Percentiles rank a stretch among this genome's conserved stretches.
phyloP scores from a whole-genome alignment of 2,113 vertebrate genomes.

The Suricata suricatta region DNA sequence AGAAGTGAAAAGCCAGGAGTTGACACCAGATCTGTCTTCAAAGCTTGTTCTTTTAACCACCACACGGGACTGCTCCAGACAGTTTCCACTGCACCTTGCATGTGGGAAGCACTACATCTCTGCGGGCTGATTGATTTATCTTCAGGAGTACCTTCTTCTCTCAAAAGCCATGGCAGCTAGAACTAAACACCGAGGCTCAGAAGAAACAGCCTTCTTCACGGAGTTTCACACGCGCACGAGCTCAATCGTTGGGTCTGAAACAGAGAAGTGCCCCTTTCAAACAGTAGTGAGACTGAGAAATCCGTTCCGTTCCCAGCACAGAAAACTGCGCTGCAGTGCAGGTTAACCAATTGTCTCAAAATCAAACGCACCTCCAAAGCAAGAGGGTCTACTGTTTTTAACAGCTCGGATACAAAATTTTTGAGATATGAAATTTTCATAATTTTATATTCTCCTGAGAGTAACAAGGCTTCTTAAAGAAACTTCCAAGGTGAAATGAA shows the following conservation, averaged over 20 bases:
- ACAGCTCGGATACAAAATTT: not conserved
- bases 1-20: not conserved
- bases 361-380: not conserved
- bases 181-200: not conserved
- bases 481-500: not conserved
- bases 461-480: not conserved
- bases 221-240: not conserved
- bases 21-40: conserved; percentile 42
- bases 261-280: not conserved
- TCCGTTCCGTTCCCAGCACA: not conserved
- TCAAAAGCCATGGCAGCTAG: not conserved
- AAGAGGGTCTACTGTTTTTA: not conserved
- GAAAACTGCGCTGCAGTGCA: not conserved
- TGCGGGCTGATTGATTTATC: conserved; percentile 6
- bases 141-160: not conserved
- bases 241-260: not conserved
- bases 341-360: not conserved
- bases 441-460: not conserved
- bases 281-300: not conserved
- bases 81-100: not conserved
- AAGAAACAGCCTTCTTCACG: not conserved
- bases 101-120: not conserved
- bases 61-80: not conserved
- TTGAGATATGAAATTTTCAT: not conserved
- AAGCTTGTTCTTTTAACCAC: conserved; percentile 37